Percentiles rank a stretch among this genome's conserved stretches.
Evolutionary conservation across 2,797 vertebrate genomes (phyloP).

Genomic region (Bufotes viridis): DNA sequence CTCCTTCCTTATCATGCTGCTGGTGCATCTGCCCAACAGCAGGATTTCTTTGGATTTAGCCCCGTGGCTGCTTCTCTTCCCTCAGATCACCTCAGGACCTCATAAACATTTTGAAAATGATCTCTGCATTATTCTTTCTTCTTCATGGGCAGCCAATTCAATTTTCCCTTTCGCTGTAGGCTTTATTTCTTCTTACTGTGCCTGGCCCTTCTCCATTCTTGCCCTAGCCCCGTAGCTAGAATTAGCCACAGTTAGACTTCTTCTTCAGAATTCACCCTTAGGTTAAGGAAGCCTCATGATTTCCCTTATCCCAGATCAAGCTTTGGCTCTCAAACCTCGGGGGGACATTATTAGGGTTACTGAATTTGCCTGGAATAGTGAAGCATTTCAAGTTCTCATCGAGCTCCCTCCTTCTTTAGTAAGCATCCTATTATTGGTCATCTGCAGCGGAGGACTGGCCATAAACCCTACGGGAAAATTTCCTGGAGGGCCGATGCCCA

Average conservation of each 20-base stretch:
- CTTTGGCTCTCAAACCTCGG: neutral
- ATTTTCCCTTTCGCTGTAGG: neutral
- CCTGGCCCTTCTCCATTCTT: neutral
- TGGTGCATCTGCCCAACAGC: neutral
- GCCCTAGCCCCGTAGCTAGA: neutral
- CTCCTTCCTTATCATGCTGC: neutral
- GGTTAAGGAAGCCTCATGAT: neutral
- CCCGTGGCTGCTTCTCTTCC: neutral
- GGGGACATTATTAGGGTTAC: too few relatives aligned
- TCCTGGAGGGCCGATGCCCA: too few relatives aligned
- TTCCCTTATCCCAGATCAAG: neutral
- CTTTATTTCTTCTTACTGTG: neutral
- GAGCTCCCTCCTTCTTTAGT: too few relatives aligned
- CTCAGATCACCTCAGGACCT: neutral
- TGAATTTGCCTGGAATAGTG: too few relatives aligned
- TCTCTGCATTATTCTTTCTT: neutral
- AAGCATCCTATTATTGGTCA: too few relatives aligned
- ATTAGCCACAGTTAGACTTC: neutral
- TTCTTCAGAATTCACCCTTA: neutral
- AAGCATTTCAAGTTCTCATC: too few relatives aligned
- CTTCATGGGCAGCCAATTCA: neutral
- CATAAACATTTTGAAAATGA: conserved; percentile 2
- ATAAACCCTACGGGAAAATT: too few relatives aligned
- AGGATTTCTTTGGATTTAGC: neutral
- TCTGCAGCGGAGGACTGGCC: too few relatives aligned